phyloP scores from a whole-genome alignment of 1,140 invertebrate genomes.

The Odontomachus brunneus region DNA sequence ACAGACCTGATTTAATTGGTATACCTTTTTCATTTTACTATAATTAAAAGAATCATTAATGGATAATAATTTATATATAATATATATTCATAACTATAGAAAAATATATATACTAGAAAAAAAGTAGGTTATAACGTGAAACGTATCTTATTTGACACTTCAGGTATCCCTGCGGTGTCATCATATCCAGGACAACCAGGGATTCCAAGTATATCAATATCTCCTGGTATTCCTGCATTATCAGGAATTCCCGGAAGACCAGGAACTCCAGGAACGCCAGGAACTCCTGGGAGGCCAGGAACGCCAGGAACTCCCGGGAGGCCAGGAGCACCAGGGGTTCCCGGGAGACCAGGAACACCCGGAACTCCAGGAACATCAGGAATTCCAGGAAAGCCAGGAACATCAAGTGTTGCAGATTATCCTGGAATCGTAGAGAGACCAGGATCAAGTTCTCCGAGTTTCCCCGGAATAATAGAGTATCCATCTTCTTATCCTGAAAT shows the following conservation, averaged over 20 bases:
- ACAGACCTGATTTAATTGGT: neutral
- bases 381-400: neutral
- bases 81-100: neutral
- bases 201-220: neutral
- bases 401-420: neutral
- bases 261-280: conserved; percentile 72
- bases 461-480: no score
- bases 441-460: no score
- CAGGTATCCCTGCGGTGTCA: conserved; percentile 59
- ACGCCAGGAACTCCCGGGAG: conserved; percentile 45
- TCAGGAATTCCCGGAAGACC: conserved; percentile 84
- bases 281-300: conserved; percentile 54
- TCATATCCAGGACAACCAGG: conserved; percentile 34
- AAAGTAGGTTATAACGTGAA: neutral
- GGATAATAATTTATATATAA: no score
- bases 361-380: conserved; percentile 3
- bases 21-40: neutral
- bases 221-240: neutral
- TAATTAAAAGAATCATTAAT: no score
- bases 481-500: no score
- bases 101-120: neutral
- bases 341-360: conserved; percentile 15
- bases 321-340: neutral
- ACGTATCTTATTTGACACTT: conserved; percentile 43
- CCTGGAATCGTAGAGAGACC: neutral